Evolutionary conservation across 1,140 invertebrate species (phyloP).

Genomic region (Drosophila repletoides): DNA sequence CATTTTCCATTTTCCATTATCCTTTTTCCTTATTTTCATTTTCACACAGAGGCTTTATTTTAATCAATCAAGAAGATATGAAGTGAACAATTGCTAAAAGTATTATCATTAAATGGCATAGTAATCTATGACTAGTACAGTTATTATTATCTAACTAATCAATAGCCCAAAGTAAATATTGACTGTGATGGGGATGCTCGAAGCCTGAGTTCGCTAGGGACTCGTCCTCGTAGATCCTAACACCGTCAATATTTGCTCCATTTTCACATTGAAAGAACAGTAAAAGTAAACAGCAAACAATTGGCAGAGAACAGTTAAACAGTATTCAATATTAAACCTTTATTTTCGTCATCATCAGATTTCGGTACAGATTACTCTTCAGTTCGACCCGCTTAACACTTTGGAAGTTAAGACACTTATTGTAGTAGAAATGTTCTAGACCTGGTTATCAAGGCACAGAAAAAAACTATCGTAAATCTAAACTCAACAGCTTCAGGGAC

Average conservation of each 20-base stretch:
- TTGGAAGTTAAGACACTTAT: constrained; percentile 29
- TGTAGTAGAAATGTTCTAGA: constrained; percentile 34
- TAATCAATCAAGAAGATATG: constrained; percentile 38
- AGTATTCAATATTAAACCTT: constrained; percentile 5
- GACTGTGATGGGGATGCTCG: constrained; percentile 35
- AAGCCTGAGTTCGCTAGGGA: no score
- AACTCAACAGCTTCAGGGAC: constrained; percentile 80
- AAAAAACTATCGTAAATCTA: constrained; percentile 65
- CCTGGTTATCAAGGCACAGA: constrained; percentile 38
- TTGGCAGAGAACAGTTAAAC: constrained; percentile 39
- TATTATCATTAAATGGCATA: constrained; percentile 65
- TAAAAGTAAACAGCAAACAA: constrained; percentile 41
- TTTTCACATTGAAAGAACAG: constrained; percentile 69
- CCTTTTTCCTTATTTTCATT: neutral
- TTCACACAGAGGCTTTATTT: constrained; percentile 51
- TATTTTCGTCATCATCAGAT: constrained; percentile 22
- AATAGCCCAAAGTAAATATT: constrained; percentile 82
- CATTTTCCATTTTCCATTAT: constrained; percentile 27
- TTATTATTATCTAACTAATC: constrained; percentile 55
- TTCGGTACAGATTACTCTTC: no score
- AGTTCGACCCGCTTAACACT: constrained; percentile 36
- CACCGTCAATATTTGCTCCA: constrained; percentile 76
- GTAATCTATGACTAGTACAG: constrained; percentile 51
- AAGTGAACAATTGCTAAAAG: constrained; percentile 52
- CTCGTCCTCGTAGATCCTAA: constrained; percentile 39